These are phyloP conservation scores for Nesidiocoris tenuis DNA, from an alignment of 2,888 invertebrate genomes.

Conservation along the genomic window DNA sequence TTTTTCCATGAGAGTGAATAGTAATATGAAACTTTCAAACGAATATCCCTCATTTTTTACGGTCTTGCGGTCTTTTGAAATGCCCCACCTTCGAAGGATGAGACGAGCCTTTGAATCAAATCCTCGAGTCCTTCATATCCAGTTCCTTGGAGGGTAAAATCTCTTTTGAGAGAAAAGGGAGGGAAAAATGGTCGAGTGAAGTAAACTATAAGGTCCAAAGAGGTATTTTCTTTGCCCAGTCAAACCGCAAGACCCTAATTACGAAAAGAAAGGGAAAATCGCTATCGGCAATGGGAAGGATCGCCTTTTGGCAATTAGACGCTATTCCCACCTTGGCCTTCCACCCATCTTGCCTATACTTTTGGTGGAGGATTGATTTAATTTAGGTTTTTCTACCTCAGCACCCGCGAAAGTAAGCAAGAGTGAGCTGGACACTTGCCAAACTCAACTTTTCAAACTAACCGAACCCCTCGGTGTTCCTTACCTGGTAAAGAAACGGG, in stretches of 20 bases:
- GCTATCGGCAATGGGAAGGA: neutral
- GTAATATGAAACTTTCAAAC: neutral
- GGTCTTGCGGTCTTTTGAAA: neutral
- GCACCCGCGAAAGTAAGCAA: neutral
- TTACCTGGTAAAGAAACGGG: neutral
- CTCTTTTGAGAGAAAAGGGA: neutral
- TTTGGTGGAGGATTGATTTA: neutral
- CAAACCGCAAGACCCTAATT: neutral
- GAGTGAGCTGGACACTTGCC: slow-evolving; percentile 28
- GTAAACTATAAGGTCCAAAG: neutral
- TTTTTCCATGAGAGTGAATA: neutral
- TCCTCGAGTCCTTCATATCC: neutral
- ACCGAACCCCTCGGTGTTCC: neutral
- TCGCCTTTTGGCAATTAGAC: neutral
- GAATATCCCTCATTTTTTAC: neutral
- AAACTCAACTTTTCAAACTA: slow-evolving; percentile 27
- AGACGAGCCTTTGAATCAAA: neutral
- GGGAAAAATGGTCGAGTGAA: neutral
- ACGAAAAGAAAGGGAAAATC: neutral
- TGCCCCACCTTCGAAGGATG: neutral
- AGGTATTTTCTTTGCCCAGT: neutral
- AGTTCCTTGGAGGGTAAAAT: neutral
- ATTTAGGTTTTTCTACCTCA: neutral
- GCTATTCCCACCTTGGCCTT: neutral
- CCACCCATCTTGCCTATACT: neutral